Evolutionary conservation across 2,888 invertebrate genomes (phyloP), one percentile per base, ranked within the genome.

Genomic region (Drosophila mulleri): DNA sequence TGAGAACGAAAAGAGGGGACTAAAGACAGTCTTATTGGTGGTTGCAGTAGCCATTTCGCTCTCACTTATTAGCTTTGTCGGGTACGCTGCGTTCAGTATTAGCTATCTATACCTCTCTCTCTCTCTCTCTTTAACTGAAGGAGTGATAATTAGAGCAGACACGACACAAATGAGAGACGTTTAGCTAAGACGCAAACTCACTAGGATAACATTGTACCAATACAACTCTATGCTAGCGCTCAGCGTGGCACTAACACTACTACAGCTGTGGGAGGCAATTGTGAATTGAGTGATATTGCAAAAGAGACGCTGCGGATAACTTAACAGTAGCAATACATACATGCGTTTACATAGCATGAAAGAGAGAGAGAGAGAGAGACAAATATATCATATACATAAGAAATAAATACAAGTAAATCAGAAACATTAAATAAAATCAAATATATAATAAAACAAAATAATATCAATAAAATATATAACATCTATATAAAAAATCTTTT

Each of bases 141-240:
- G 4, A 11, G 18, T n/a, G 39, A 0, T 7, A 16, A 39, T 11
- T 18, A 2, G 18, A 20, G 7, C 2, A 20, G 9, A 11, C 18
- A 44, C 4, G 16, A 14, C 7, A 14, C 6, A 6, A 44, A 2
- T 14, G 44, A 20, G 20, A 11, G 4, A 20, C 12, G 6, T 2
- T 44, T 20, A 44, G 20, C 20, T 14, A 44, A 44, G 44, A 23
- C 45, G 23, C 45, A 45, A 45, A 45, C 45, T 23, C 45, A 45
- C 23, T 23, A 8, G 45, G 20, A 45, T 45, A 42, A 18, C 0
- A 12, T 42, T 18, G 5, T 8, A 8, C n/a, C 41, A n/a, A 1
- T 3, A 41, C 7, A 29, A 29, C 39, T 16, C 1, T 42, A 18
- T 1, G 18, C 42, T 11, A 42, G 18, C 42, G 6, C 20, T 7